These are phyloP conservation scores for Heterotis niloticus DNA, from an alignment of 2,113 vertebrate species.

Conservation along the genomic window DNA sequence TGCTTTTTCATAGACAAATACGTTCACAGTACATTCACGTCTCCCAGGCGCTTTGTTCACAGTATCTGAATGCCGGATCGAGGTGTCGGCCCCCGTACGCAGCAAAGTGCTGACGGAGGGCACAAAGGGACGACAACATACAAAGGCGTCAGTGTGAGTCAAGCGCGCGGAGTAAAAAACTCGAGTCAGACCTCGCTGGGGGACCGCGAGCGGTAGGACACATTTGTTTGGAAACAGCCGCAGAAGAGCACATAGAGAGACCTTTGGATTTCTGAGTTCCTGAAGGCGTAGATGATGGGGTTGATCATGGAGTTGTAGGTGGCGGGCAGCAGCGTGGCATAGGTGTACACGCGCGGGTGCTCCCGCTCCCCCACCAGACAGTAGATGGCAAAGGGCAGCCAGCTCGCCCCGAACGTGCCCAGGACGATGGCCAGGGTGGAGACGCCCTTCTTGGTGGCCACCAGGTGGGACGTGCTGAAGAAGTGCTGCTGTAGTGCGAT, in stretches of 20 bases:
- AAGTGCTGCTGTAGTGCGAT: constrained; percentile 98
- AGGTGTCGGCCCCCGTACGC: constrained; percentile 55
- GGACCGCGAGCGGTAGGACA: constrained; percentile 84
- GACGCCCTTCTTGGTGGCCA: constrained; percentile 90
- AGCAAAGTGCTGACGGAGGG: constrained; percentile 83
- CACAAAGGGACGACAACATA: constrained; percentile 13
- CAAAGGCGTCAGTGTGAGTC: neutral
- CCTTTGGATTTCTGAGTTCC: constrained; percentile 92
- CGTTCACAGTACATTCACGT: constrained; percentile 73
- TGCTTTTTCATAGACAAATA: constrained; percentile 71
- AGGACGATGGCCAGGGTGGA: constrained; percentile 91
- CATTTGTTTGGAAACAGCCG: constrained; percentile 85
- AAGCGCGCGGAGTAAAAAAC: constrained; percentile 28
- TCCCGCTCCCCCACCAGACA: constrained; percentile 83
- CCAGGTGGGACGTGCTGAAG: constrained; percentile 84
- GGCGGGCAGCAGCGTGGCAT: constrained; percentile 88
- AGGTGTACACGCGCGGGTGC: constrained; percentile 87
- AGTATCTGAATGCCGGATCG: constrained; percentile 53
- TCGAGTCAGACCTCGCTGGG: constrained; percentile 86
- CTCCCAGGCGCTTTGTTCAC: constrained; percentile 69
- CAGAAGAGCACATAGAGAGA: constrained; percentile 89
- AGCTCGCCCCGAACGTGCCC: constrained; percentile 92
- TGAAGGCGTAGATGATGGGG: constrained; percentile 97
- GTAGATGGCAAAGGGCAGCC: constrained; percentile 96
- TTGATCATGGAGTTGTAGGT: constrained; percentile 99